Conservation (phyloP, 2,113 vertebrate genomes). For the Burhinus bistriatus region DNA sequence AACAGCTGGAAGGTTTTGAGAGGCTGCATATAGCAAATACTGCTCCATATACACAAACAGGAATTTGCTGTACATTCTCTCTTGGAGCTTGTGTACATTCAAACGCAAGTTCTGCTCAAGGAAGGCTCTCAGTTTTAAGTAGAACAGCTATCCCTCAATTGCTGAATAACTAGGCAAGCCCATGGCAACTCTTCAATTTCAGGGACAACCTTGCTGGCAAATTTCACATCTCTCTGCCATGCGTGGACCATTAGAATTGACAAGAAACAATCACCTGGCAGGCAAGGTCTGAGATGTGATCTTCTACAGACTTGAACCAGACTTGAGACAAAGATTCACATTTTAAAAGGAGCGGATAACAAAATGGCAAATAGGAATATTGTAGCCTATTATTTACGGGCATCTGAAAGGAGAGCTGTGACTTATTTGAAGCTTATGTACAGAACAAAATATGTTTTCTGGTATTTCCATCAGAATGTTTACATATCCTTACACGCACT, state of each 20-base stretch:
- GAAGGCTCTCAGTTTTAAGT: neutral
- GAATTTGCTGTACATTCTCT: neutral
- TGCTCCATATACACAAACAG: neutral
- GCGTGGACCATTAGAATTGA: neutral
- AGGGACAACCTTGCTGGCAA: neutral
- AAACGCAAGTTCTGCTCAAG: neutral
- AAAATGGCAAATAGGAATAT: neutral
- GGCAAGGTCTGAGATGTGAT: neutral
- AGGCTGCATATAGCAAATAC: neutral
- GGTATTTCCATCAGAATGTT: neutral
- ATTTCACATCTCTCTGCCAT: neutral
- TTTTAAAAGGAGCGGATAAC: neutral
- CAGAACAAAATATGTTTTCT: neutral
- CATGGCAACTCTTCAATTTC: neutral
- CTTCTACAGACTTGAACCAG: neutral
- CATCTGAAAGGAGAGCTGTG: neutral
- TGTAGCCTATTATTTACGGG: neutral
- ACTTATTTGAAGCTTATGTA: neutral
- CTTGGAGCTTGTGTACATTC: neutral
- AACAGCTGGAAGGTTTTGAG: neutral
- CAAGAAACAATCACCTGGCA: neutral
- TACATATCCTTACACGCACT: neutral
- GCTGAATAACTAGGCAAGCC: neutral
- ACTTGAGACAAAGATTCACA: neutral
- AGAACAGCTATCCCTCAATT: neutral